Percentiles rank a stretch among this genome's conserved stretches.
These are phyloP conservation scores for Drosophila santomea DNA, from an alignment of 1,140 invertebrate genomes.

Conservation along the genomic window DNA sequence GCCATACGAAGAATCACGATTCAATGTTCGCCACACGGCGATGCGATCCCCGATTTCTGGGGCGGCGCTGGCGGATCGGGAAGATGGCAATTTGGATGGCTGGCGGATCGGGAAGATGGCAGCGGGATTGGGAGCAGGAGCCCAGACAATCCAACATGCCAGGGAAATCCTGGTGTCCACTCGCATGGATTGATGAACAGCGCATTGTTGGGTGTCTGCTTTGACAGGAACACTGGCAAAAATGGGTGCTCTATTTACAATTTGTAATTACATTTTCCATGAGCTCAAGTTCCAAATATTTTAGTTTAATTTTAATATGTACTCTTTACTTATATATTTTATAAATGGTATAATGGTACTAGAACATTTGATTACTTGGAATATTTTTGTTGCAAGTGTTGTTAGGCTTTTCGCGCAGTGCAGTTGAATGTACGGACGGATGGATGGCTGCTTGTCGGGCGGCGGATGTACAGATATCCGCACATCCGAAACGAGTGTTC, in stretches of 20 bases:
- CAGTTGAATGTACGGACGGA: constrained; percentile 55
- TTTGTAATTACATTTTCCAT: too few relatives aligned
- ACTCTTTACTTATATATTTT: too few relatives aligned
- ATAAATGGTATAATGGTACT: too few relatives aligned
- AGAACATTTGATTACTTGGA: too few relatives aligned
- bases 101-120: too few relatives aligned
- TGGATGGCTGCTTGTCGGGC: constrained; percentile 19
- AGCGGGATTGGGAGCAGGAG: constrained; percentile 3
- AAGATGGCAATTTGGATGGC: too few relatives aligned
- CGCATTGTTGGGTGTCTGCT: not conserved
- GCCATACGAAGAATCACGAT: constrained; percentile 27
- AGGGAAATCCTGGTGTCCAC: constrained; percentile 14
- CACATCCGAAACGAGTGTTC: constrained; percentile 29
- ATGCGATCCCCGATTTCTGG: not conserved
- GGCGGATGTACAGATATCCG: constrained; percentile 49
- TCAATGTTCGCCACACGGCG: not conserved
- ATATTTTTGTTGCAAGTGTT: too few relatives aligned
- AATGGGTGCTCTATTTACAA: not conserved
- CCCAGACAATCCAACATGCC: constrained; percentile 1
- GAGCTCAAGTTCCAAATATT: too few relatives aligned
- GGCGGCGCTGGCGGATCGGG: not conserved
- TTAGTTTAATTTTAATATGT: not conserved
- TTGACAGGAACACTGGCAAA: not conserved
- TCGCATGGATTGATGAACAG: constrained; percentile 12
- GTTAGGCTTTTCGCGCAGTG: not conserved